A percentile compares a stretch with the other conserved stretches of the same genome.
Evolutionary conservation across 2,888 invertebrate genomes (phyloP).

Genomic region (Abrostola tripartita): DNA sequence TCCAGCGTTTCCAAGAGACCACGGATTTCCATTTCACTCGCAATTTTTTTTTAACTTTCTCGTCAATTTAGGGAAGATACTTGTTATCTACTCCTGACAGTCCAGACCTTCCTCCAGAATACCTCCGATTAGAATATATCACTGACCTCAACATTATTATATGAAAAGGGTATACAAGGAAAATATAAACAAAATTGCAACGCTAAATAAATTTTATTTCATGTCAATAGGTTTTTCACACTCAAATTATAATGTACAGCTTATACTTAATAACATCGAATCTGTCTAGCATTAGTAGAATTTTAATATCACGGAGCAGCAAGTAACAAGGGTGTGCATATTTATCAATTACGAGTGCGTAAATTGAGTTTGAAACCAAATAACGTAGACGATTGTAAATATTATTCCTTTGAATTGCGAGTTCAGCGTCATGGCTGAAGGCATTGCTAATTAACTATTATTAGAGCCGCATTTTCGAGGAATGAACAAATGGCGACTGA

Average conservation of each 20-base stretch:
- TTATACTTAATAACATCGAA: slow-evolving; percentile 66
- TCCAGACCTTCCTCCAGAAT: no score
- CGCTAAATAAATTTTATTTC: slow-evolving; percentile 83
- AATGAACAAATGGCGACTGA: slow-evolving; percentile 5
- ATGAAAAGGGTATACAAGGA: not conserved
- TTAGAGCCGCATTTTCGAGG: slow-evolving; percentile 6
- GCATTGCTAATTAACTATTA: slow-evolving; percentile 20
- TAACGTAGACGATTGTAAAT: slow-evolving; percentile 31
- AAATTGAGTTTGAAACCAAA: slow-evolving; percentile 35
- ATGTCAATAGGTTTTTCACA: slow-evolving; percentile 80
- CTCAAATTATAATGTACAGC: slow-evolving; percentile 76
- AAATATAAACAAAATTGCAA: slow-evolving; percentile 72
- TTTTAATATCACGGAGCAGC: slow-evolving; percentile 72
- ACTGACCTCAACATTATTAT: not conserved
- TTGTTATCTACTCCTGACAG: no score
- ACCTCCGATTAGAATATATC: no score
- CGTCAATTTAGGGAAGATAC: no score
- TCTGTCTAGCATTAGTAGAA: slow-evolving; percentile 70
- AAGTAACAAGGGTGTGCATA: slow-evolving; percentile 66
- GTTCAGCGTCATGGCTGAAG: slow-evolving; percentile 45
- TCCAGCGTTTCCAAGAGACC: no score
- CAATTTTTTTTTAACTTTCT: no score
- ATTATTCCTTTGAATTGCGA: slow-evolving; percentile 15
- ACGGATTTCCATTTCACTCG: no score
- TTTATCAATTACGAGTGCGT: slow-evolving; percentile 49